Conservation (phyloP, 2,888 invertebrate genomes). For the Fragum fragum region DNA sequence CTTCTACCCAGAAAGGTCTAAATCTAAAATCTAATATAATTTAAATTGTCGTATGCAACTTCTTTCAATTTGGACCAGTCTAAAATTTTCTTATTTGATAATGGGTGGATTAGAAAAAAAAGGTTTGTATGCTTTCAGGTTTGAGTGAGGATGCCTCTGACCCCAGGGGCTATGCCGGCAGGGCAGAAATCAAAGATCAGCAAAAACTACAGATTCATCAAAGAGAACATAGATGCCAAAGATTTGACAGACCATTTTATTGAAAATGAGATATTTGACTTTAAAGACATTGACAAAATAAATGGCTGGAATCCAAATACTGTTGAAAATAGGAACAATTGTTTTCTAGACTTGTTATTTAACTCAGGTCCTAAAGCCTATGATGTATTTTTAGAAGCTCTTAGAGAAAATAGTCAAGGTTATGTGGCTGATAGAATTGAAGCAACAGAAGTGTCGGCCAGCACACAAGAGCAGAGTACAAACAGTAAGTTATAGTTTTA, state of each 20-base stretch:
- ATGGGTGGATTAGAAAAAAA: too few species aligned
- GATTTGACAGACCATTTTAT: conserved; percentile 59
- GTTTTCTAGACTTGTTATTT: conserved; percentile 47
- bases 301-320: conserved; percentile 63
- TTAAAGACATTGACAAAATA: conserved; percentile 51
- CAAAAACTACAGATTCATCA: conserved; percentile 45
- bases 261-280: conserved; percentile 58
- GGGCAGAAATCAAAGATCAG: conserved; percentile 55
- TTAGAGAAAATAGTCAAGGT: conserved; percentile 35
- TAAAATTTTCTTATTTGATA: too few species aligned
- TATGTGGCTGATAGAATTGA: conserved; percentile 49
- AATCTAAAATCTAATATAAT: too few species aligned
- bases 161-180: conserved; percentile 45
- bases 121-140: not conserved
- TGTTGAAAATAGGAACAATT: conserved; percentile 52
- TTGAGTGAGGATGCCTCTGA: conserved; percentile 50
- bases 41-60: too few species aligned
- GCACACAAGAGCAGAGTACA: not conserved
- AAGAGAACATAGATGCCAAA: conserved; percentile 61
- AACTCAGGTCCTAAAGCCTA: conserved; percentile 53
- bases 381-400: conserved; percentile 54
- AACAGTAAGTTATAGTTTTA: not conserved
- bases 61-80: too few species aligned
- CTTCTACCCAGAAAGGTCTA: too few species aligned
- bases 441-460: conserved; percentile 30